Base-by-base conservation (phyloP, 2,797 vertebrate species). In the Urosaurus nigricauda region DNA sequence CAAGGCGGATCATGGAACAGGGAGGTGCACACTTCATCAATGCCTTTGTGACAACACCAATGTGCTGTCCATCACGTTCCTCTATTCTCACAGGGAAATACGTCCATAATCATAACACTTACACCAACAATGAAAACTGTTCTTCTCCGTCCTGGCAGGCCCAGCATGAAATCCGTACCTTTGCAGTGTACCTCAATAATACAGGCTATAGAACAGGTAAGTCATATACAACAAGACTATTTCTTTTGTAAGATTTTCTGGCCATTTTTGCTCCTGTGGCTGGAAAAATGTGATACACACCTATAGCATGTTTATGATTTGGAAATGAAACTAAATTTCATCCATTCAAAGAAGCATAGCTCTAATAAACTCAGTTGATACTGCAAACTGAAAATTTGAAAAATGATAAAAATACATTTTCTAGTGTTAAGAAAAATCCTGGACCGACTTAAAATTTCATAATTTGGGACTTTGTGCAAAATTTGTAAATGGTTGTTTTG, bases 91-190 rank as follows among this genome's bases (percentile, higher is more conserved):
- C 99, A 0, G 99, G 99, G 77, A 99, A 99, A 95, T 99, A 99
- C 0, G 98, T 98, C 29, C 98, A 99, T 97, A 99, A 99, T 95
- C 99, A 99, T 97, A 99, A 99, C 97, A 99, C 98, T 83, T 99
- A 99, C 97, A 99, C 98, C 79, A 99, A 99, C 97, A 99, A 99
- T 0, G 99, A 99, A 95, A 99, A 99, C 97, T 99, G 98, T 85
- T 99, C 98, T 24, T 99, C 98, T 1, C 96, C 97, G 0, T 99
- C 98, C 83, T 99, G 98, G 98, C 98, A 99, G 94, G 98, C 98
- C 1, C 98, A 98, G 96, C 98, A 99, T 0, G 98, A 99, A 93
- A 96, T 96, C 0, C 97, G 97, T 43, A 98, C 98, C 0, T 99
- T 99, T 29, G 98, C 98, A 0, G 98, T 98, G 79, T 98, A 99